Evolutionary conservation across 2,888 invertebrate genomes (phyloP).

Genomic region (Conus canariensis): DNA sequence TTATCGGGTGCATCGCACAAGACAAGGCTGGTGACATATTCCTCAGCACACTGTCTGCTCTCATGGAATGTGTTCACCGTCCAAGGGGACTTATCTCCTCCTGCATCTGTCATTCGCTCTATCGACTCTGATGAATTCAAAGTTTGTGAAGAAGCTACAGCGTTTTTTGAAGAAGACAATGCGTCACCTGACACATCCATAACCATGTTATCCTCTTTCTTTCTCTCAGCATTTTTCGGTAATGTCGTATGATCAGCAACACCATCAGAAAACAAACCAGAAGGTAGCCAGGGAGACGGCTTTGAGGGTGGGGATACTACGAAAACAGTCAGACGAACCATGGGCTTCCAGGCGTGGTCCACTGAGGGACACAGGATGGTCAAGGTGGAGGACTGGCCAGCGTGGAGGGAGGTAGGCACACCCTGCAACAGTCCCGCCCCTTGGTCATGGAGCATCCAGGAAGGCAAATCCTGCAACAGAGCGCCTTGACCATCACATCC

Average conservation of each 20-base stretch:
- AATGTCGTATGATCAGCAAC: background rate
- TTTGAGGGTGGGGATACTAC: background rate
- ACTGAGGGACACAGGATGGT: background rate
- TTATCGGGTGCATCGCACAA: conserved; percentile 47
- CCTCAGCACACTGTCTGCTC: conserved; percentile 35
- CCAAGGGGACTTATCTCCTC: background rate
- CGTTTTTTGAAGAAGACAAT: background rate
- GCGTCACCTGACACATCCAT: background rate
- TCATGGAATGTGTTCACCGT: background rate
- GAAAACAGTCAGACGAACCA: background rate
- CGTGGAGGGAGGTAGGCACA: conserved; percentile 18
- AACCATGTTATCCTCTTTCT: background rate
- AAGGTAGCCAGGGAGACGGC: background rate
- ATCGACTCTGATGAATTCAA: background rate
- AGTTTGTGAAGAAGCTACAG: background rate
- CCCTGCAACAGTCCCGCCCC: background rate
- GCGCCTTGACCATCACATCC: too few relatives aligned
- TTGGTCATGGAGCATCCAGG: conserved; percentile 27
- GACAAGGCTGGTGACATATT: conserved; percentile 48
- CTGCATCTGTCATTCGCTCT: background rate
- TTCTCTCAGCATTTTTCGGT: too few relatives aligned
- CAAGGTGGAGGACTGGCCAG: background rate
- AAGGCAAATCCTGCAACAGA: background rate
- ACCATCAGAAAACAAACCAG: too few relatives aligned
- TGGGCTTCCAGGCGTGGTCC: background rate